Base-by-base conservation (phyloP, 2,797 vertebrate genomes). In the Buceros bicornis region DNA sequence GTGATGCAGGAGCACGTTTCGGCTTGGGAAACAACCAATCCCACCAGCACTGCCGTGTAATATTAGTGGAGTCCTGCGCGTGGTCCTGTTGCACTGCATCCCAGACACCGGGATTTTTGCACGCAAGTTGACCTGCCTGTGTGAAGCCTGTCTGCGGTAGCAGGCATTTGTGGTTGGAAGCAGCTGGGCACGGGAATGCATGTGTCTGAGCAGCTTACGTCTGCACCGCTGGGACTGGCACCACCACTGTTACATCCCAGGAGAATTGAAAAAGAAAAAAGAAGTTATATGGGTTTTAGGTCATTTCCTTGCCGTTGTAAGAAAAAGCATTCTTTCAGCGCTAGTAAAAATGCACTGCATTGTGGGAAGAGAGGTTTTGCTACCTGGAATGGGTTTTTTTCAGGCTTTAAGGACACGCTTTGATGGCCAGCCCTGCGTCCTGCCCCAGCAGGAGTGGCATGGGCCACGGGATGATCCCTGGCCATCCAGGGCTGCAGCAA, bases 111-210 rank as follows among this genome's bases (percentile, higher is more conserved):
- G 2, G 0, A 7, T 47, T 66, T n/a, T 31, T 64, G 19, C 19
- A 1, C 14, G 7, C 16, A n/a, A 3, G 6, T 80, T 61, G 66
- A 15, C 26, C 35, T 35, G 0, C 31, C 18, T n/a, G 0, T 0
- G 0, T 29, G 7, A 1, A 84, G 21, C 18, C 35, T 78, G 24
- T 65, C 26, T 73, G 2, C 9, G 42, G 37, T 2, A 53, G 42
- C 29, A 37, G 48, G 13, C 28, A 10, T 51, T 54, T 3, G 5
- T 31, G 42, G 25, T 25, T 82, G 50, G 9, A 76, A 50, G 57
- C 14, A 84, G 28, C 37, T 43, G 48, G 54, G 19, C 21, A 20
- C 16, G 17, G 47, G 29, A 40, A 5, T 12, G 16, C 6, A 4
- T n/a, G 17, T 2, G 9, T 26, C 48, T 71, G 54, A 6, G 40